These are phyloP conservation scores for Lytechinus variegatus DNA, from an alignment of 35 echinoderm and acorn worm species.

Conservation along the genomic window DNA sequence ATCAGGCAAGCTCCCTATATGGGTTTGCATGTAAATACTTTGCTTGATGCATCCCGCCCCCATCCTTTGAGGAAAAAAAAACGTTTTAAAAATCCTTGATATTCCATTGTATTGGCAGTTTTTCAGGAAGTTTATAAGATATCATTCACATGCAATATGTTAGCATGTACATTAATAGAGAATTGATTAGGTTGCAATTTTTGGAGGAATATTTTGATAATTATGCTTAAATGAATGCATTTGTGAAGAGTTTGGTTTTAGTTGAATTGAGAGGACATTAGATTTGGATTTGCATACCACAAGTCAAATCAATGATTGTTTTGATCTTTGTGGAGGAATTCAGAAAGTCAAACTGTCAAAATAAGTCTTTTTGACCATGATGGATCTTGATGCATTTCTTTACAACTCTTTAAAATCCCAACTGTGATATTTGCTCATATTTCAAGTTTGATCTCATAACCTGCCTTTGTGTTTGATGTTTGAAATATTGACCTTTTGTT, in stretches of 20 bases:
- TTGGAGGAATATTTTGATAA: not conserved
- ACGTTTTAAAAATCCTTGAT: not conserved
- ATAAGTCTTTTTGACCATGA: not conserved
- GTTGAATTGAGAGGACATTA: not conserved
- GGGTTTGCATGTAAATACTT: no score
- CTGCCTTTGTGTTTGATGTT: not conserved
- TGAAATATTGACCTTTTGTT: slow-evolving; percentile 20
- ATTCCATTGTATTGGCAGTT: not conserved
- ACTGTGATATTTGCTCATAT: not conserved
- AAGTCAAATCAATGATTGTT: not conserved
- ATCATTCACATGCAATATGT: not conserved
- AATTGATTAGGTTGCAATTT: not conserved
- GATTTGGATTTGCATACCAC: not conserved
- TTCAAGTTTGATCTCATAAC: not conserved
- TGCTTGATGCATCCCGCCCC: no score
- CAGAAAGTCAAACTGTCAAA: not conserved
- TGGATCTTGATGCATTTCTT: not conserved
- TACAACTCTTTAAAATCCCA: not conserved
- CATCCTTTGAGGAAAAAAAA: no score
- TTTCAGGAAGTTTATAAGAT: not conserved
- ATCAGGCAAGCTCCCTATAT: no score
- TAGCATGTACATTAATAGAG: not conserved
- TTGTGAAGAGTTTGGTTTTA: not conserved
- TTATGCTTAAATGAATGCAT: not conserved
- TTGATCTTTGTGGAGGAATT: not conserved